Evolutionary conservation across 2,113 vertebrate species (phyloP).

Genomic region (Varanus salvator): DNA sequence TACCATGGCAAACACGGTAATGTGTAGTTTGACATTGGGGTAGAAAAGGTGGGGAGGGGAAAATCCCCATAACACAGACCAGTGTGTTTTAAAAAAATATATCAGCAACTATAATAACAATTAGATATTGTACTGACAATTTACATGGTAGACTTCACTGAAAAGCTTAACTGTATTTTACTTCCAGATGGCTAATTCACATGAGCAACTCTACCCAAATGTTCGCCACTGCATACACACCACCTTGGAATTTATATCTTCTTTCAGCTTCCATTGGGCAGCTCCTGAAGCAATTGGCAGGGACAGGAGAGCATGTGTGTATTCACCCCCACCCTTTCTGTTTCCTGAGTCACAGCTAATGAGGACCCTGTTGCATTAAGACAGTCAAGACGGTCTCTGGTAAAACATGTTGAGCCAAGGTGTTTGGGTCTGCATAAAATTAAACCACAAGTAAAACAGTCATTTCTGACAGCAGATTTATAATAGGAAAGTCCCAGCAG

Average conservation of each 20-base stretch:
- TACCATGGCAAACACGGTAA: too few species aligned
- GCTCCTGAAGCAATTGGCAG: slow-evolving; percentile 45
- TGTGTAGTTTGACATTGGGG: background rate
- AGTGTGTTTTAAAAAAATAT: slow-evolving; percentile 27
- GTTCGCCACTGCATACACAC: slow-evolving; percentile 23
- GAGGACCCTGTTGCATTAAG: slow-evolving; percentile 74
- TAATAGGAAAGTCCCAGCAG: slow-evolving; percentile 85
- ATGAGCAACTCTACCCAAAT: slow-evolving; percentile 51
- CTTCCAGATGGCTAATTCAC: slow-evolving; percentile 63
- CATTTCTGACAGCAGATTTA: slow-evolving; percentile 85
- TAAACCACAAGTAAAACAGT: slow-evolving; percentile 82
- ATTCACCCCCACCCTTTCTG: slow-evolving; percentile 48
- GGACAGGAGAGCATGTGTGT: slow-evolving; percentile 64
- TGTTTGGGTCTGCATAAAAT: slow-evolving; percentile 83
- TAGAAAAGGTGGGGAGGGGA: background rate
- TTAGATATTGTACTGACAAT: slow-evolving; percentile 56
- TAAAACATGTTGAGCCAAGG: slow-evolving; percentile 77
- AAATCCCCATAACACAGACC: slow-evolving; percentile 21
- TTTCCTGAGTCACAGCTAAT: slow-evolving; percentile 69
- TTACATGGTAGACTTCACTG: slow-evolving; percentile 51
- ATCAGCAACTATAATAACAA: slow-evolving; percentile 57
- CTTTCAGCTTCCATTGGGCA: slow-evolving; percentile 65
- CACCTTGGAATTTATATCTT: slow-evolving; percentile 66
- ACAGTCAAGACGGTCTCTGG: slow-evolving; percentile 71
- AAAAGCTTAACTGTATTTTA: slow-evolving; percentile 54